Percentiles rank a stretch among this genome's conserved stretches.
These are phyloP conservation scores for Corythornis madagascariensis DNA, from an alignment of 2,113 vertebrate genomes.

Conservation along the genomic window DNA sequence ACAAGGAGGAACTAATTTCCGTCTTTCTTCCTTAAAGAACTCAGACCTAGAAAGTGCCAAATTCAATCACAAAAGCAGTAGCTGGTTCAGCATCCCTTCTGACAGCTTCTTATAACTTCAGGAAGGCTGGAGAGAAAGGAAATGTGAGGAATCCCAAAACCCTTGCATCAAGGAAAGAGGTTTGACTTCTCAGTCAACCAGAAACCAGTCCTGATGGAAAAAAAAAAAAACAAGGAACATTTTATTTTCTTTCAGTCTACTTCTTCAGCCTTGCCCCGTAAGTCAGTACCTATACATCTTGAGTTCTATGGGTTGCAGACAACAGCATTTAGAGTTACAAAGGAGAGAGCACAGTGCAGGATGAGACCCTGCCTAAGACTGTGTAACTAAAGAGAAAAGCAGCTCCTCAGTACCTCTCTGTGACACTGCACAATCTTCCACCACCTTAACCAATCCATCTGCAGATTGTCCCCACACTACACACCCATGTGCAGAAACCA, in stretches of 20 bases:
- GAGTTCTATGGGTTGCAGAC: not conserved
- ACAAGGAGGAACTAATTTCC: slow-evolving; percentile 38
- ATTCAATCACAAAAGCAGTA: not conserved
- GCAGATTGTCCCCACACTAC: not conserved
- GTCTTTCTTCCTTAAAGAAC: not conserved
- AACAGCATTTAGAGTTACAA: not conserved
- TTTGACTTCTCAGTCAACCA: not conserved
- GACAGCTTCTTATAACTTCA: not conserved
- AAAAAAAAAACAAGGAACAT: not conserved
- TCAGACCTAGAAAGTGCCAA: slow-evolving; percentile 13
- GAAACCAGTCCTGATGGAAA: not conserved
- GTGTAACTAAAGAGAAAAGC: not conserved
- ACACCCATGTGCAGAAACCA: not conserved
- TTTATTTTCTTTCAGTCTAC: not conserved
- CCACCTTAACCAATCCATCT: not conserved
- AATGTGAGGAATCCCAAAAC: not conserved
- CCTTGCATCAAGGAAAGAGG: not conserved
- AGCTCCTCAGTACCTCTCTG: not conserved
- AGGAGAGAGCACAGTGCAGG: not conserved
- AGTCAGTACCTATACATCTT: not conserved
- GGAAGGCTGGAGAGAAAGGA: not conserved
- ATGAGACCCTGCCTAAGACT: not conserved
- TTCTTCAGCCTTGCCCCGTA: not conserved
- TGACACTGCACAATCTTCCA: not conserved
- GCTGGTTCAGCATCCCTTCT: not conserved